Conservation (phyloP, 2,113 vertebrate species). For the Brachypodius melanocephalos region DNA sequence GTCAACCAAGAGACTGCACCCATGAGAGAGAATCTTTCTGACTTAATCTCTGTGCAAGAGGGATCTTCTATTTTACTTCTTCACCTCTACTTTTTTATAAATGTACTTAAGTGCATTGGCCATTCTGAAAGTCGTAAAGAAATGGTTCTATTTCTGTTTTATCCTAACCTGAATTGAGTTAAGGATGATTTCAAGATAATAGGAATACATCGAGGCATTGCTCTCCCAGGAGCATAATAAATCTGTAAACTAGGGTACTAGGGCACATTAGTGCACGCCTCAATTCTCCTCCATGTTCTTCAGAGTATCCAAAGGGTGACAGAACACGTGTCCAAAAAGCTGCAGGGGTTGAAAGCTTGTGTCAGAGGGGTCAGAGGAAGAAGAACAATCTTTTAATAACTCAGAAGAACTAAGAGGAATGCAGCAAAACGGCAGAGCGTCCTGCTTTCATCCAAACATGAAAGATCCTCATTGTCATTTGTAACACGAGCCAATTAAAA, state of each 20-base stretch:
- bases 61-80: neutral
- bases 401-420: neutral
- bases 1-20: rapidly evolving
- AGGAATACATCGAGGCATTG: neutral
- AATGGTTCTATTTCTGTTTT: neutral
- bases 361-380: slow-evolving; percentile 32
- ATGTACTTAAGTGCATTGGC: neutral
- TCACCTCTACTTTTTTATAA: neutral
- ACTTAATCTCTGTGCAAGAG: neutral
- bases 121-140: neutral
- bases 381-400: slow-evolving; percentile 44
- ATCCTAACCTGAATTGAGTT: neutral
- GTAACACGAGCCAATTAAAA: neutral
- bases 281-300: slow-evolving; percentile 25
- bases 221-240: slow-evolving; percentile 32
- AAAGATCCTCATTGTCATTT: neutral
- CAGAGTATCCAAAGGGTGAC: slow-evolving; percentile 28
- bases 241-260: slow-evolving; percentile 39
- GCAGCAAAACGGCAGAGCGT: neutral
- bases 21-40: neutral
- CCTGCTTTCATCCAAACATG: neutral
- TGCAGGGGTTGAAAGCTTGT: slow-evolving; percentile 41
- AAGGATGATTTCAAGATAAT: slow-evolving; percentile 25
- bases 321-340: slow-evolving; percentile 18
- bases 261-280: slow-evolving; percentile 38